phyloP scores from a whole-genome alignment of 2,888 invertebrate species.

The Poecilus cupreus region DNA sequence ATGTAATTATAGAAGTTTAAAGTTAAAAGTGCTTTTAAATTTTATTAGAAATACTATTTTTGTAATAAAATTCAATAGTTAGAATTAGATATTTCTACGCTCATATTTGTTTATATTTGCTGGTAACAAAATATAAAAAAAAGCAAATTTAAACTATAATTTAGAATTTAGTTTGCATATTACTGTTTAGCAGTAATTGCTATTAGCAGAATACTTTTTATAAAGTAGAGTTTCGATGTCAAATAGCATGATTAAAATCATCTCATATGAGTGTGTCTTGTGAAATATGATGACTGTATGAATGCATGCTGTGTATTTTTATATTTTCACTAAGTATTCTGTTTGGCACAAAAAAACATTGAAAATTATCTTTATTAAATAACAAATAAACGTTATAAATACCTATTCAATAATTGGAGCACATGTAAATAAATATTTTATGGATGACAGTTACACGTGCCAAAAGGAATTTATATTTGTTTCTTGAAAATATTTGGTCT shows the following conservation, averaged over 20 bases:
- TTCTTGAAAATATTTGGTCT: neutral
- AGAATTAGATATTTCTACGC: slow-evolving; percentile 13
- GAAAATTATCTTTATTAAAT: too few relatives aligned
- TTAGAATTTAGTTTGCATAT: slow-evolving; percentile 13
- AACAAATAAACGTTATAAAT: neutral
- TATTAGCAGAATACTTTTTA: neutral
- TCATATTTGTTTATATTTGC: neutral
- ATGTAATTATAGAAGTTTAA: slow-evolving; percentile 16
- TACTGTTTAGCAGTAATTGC: neutral
- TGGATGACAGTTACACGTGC: neutral
- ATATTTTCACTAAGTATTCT: neutral
- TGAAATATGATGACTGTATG: neutral
- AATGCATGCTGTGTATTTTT: slow-evolving; percentile 26
- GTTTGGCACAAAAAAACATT: neutral
- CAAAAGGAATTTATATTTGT: neutral
- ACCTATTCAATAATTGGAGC: neutral
- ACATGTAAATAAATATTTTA: neutral
- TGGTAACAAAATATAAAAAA: neutral
- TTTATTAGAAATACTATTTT: slow-evolving; percentile 22
- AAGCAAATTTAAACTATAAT: neutral
- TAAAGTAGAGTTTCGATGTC: slow-evolving; percentile 13
- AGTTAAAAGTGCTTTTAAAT: slow-evolving; percentile 20
- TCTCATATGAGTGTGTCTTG: neutral
- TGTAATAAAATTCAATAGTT: slow-evolving; percentile 2
- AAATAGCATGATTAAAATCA: slow-evolving; percentile 11